Evolutionary conservation across 2,888 invertebrate species (phyloP).

Genomic region (Lochmaea capreae): DNA sequence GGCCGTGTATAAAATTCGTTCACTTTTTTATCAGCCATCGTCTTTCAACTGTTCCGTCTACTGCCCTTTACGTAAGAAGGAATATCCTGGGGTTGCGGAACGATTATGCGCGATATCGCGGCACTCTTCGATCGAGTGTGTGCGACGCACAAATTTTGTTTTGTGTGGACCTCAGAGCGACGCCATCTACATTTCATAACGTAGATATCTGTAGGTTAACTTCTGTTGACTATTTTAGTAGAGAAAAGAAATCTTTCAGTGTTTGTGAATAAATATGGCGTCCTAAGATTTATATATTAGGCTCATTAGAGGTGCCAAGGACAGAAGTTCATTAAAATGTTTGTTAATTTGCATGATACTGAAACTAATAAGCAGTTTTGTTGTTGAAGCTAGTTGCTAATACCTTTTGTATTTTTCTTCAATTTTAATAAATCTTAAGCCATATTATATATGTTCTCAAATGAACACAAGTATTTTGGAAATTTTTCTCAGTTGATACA

Average conservation of each 20-base stretch:
- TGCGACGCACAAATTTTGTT: conserved; percentile 38
- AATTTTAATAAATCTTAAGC: too few relatives aligned
- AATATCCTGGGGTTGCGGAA: conserved; percentile 56
- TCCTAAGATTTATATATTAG: neutral
- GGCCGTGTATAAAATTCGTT: conserved; percentile 83
- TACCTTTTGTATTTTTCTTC: too few relatives aligned
- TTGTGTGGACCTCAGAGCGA: conserved; percentile 1
- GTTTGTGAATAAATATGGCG: neutral
- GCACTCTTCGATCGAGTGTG: conserved; percentile 54
- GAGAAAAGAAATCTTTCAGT: neutral
- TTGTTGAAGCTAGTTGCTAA: too few relatives aligned
- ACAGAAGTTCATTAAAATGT: neutral
- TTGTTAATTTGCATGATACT: neutral
- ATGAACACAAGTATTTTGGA: too few relatives aligned
- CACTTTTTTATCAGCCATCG: conserved; percentile 83
- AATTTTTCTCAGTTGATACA: too few relatives aligned
- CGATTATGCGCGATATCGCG: conserved; percentile 56
- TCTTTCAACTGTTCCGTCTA: conserved; percentile 44
- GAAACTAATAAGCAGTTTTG: neutral
- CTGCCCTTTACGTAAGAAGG: conserved; percentile 57
- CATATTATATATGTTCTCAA: too few relatives aligned
- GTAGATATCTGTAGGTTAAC: neutral
- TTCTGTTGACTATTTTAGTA: neutral
- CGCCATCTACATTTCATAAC: conserved; percentile 20
- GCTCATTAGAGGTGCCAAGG: neutral